Conservation (phyloP, 1,140 invertebrate genomes). For the Rhopalosiphum padi region DNA sequence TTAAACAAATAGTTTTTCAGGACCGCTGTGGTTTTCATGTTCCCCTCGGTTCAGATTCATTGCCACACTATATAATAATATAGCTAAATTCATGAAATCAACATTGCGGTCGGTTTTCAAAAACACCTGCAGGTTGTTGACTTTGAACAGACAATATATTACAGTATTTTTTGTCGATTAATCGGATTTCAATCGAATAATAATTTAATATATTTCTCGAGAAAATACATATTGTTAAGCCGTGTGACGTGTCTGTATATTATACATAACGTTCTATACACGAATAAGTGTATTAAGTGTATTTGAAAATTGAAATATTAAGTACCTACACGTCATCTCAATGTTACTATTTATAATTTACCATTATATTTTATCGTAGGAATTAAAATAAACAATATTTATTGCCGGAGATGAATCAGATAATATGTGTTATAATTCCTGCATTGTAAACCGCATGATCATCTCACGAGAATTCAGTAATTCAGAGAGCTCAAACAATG, state of each 20-base stretch:
- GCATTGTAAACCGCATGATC: not conserved
- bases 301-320: not conserved
- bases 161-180: not conserved
- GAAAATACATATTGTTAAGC: not conserved
- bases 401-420: not conserved
- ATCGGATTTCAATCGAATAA: not conserved
- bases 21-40: not conserved
- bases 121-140: constrained; percentile 1
- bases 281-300: no score
- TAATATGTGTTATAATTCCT: not conserved
- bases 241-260: not conserved
- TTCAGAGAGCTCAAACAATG: not conserved
- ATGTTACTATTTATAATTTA: not conserved
- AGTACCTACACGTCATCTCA: not conserved
- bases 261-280: not conserved
- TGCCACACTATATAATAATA: not conserved
- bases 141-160: not conserved
- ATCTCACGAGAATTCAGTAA: not conserved
- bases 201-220: not conserved
- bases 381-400: not conserved
- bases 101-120: not conserved
- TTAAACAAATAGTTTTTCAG: not conserved
- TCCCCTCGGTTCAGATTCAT: not conserved
- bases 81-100: not conserved
- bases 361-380: not conserved